Evolutionary conservation across 2,797 vertebrate species (phyloP).

Genomic region (Protonibea diacanthus): DNA sequence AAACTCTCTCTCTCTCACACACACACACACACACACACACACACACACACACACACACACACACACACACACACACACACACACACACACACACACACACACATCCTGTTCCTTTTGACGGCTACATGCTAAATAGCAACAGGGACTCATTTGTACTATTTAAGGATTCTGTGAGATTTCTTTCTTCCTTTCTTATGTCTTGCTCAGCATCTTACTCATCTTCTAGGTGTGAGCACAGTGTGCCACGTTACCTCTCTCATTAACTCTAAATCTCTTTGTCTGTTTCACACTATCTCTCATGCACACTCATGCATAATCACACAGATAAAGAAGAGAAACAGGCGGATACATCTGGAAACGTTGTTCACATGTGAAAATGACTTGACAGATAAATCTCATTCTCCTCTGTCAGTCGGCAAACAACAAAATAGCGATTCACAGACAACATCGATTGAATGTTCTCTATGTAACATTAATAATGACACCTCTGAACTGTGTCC

Average conservation of each 20-base stretch:
- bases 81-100: conserved; percentile 37
- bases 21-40: conserved; percentile 14
- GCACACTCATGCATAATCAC: neutral
- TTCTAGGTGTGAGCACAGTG: conserved; percentile 32
- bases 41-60: conserved; percentile 48
- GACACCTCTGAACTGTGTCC: no score
- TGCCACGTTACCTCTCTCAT: conserved; percentile 13
- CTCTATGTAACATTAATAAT: no score
- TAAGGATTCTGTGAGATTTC: conserved; percentile 59
- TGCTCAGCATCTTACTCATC: conserved; percentile 30
- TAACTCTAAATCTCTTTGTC: conserved; percentile 15
- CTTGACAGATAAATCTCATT: no score
- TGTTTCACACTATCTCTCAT: neutral
- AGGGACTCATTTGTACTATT: conserved; percentile 69
- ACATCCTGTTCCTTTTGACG: conserved; percentile 70
- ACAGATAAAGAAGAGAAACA: neutral
- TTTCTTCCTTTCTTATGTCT: conserved; percentile 49
- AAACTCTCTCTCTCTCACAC: no score
- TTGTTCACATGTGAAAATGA: neutral
- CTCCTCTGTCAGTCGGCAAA: neutral
- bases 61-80: conserved; percentile 25
- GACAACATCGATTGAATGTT: no score
- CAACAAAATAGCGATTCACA: neutral
- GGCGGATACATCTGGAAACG: neutral
- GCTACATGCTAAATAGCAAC: conserved; percentile 62